phyloP scores from a whole-genome alignment of 1,140 invertebrate genomes.

The Papilio dardanus region DNA sequence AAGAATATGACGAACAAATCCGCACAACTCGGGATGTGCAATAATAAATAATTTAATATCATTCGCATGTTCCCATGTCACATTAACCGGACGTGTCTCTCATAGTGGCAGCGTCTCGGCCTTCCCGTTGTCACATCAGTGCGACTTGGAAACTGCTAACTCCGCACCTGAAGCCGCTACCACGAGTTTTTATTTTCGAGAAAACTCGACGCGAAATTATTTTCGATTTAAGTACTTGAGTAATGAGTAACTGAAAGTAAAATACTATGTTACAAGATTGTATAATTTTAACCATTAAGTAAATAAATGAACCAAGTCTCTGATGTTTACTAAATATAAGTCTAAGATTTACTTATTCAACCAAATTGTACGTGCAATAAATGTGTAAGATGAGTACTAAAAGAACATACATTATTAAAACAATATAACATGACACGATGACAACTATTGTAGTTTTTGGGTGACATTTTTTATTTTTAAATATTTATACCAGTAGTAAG shows the following conservation, averaged over 20 bases:
- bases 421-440: too few relatives aligned
- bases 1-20: slow-evolving; percentile 31
- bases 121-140: slow-evolving; percentile 67
- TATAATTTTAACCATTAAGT: too few relatives aligned
- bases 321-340: too few relatives aligned
- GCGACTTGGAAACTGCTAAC: slow-evolving; percentile 63
- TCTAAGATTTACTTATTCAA: too few relatives aligned
- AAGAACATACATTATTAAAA: too few relatives aligned
- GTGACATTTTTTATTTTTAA: too few relatives aligned
- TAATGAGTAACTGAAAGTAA: too few relatives aligned
- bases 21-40: slow-evolving; percentile 34
- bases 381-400: too few relatives aligned
- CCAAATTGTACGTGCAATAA: too few relatives aligned
- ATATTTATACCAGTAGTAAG: slow-evolving; percentile 41
- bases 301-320: too few relatives aligned
- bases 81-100: slow-evolving; percentile 63
- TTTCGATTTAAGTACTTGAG: not conserved
- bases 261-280: too few relatives aligned
- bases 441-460: too few relatives aligned
- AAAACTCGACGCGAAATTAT: not conserved
- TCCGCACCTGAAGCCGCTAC: slow-evolving; percentile 52
- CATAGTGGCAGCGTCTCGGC: slow-evolving; percentile 64
- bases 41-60: slow-evolving; percentile 61
- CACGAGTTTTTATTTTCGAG: slow-evolving; percentile 39
- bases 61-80: slow-evolving; percentile 63